phyloP scores from a whole-genome alignment of 1,140 invertebrate species.

The Drosophila elegans region DNA sequence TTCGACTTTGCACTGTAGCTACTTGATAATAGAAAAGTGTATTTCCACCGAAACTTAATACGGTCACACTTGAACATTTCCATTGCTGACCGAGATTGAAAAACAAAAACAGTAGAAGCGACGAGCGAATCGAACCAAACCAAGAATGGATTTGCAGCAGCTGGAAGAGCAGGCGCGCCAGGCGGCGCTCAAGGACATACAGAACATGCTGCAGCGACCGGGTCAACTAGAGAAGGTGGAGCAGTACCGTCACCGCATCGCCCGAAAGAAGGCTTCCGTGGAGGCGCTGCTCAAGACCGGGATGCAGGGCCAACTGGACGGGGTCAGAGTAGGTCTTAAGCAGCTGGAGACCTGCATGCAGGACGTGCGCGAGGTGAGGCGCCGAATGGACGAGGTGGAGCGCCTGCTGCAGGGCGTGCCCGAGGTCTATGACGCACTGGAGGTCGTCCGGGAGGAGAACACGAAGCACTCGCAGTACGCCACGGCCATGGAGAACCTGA shows the following conservation, averaged over 20 bases:
- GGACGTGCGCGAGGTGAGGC: slow-evolving; percentile 92
- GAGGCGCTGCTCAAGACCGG: slow-evolving; percentile 99
- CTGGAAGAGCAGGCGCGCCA: slow-evolving; percentile 93
- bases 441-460: slow-evolving; percentile 96
- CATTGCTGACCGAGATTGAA: slow-evolving; percentile 26
- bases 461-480: slow-evolving; percentile 97
- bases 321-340: slow-evolving; percentile 96
- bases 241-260: slow-evolving; percentile 86
- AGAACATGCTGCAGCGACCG: slow-evolving; percentile 96
- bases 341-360: slow-evolving; percentile 93
- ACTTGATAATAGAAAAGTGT: not conserved
- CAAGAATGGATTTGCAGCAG: slow-evolving; percentile 90
- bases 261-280: slow-evolving; percentile 95
- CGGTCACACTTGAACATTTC: slow-evolving; percentile 5
- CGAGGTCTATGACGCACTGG: slow-evolving; percentile 91
- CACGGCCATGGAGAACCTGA: slow-evolving; percentile 98
- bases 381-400: slow-evolving; percentile 90
- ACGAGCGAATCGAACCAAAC: too few relatives aligned
- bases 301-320: slow-evolving; percentile 98
- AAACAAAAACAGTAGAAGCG: slow-evolving; percentile 3
- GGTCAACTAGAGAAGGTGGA: slow-evolving; percentile 97
- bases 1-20: not conserved
- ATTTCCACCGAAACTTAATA: not conserved
- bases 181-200: slow-evolving; percentile 95
- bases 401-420: slow-evolving; percentile 88